Base-by-base conservation (phyloP, 2,888 invertebrate species). In the Hipparchia sbordonii region DNA sequence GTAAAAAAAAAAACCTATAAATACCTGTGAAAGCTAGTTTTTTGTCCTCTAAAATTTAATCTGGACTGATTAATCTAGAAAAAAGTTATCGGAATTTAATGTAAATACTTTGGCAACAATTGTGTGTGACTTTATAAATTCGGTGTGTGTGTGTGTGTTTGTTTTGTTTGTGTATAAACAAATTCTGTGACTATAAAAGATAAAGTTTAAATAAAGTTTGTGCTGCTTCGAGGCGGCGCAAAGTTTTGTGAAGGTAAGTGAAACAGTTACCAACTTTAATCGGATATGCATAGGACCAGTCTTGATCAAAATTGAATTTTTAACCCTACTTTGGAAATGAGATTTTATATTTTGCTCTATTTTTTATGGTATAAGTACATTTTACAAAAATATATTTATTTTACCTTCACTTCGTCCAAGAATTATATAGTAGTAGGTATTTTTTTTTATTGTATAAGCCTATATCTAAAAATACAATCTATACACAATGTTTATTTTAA, bases 1-100 rank as follows among this genome's bases (percentile, higher is more conserved):
- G 70, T 46, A 46, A 67, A 46, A 67, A 46, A 67, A 57, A 33
- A 63, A 72, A 73, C 23, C 23, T 23, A 61, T 12, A 10, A 7
- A 39, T 3, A 66, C n/a, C 23, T 65, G 52, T 52, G 65, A 48
- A 62, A 46, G 46, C 5, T 46, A 48, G 6, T n/a, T 62, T 62
- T 13, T 8, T 13, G 13, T 9, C 13, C 46, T 13, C 8, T 48
- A 13, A 3, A 46, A 13, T 62, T 46, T 48, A 39, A 7, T 62
- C 13, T 48, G 8, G 9, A 13, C 8, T 2, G 46, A 7, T 62
- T 8, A 4, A n/a, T 62, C 0, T 13, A 8, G 13, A n/a, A 48
- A 63, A 51, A 51, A 51, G 23, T 51, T 63, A 63, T 5, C 10
- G 2, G 4, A 62, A 46, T 13, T n/a, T 13, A 10, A 46, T 12